phyloP scores from a whole-genome alignment of 1,140 invertebrate species.

The Papilio glaucus region DNA sequence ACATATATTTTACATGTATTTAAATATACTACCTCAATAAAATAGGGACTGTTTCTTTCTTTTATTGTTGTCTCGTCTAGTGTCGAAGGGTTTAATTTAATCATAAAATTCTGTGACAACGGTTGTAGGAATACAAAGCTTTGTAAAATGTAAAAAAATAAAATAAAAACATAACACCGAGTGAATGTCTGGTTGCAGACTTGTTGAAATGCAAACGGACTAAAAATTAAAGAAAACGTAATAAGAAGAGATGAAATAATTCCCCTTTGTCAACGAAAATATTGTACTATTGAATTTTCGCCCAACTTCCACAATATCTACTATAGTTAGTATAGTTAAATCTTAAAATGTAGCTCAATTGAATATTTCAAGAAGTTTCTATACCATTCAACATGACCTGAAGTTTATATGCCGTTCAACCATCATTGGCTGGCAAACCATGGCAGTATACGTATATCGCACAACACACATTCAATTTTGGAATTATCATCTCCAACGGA shows the following conservation, averaged over 20 bases:
- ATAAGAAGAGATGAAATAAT: slow-evolving; percentile 26
- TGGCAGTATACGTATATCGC: too few species aligned
- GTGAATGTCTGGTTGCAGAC: slow-evolving; percentile 5
- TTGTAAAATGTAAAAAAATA: neutral
- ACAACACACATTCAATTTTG: too few species aligned
- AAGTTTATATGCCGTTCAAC: too few species aligned
- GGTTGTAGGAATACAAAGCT: slow-evolving; percentile 1
- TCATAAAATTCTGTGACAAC: neutral
- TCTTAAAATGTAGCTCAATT: neutral
- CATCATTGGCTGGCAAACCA: too few species aligned
- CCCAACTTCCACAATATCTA: too few species aligned
- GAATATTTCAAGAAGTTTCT: too few species aligned
- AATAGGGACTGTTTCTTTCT: neutral
- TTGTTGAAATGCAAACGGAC: slow-evolving; percentile 28
- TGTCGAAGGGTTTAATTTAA: neutral
- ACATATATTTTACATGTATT: too few species aligned
- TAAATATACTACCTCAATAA: neutral
- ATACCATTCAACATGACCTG: too few species aligned
- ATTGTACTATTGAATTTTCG: neutral
- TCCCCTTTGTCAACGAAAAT: slow-evolving; percentile 20
- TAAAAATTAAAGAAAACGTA: slow-evolving; percentile 28
- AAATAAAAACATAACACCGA: slow-evolving; percentile 16
- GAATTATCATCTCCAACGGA: too few species aligned
- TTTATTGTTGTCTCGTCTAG: neutral
- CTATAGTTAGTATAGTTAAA: too few species aligned